phyloP scores from a whole-genome alignment of 2,113 vertebrate species.

The Ailuropoda melanoleuca region DNA sequence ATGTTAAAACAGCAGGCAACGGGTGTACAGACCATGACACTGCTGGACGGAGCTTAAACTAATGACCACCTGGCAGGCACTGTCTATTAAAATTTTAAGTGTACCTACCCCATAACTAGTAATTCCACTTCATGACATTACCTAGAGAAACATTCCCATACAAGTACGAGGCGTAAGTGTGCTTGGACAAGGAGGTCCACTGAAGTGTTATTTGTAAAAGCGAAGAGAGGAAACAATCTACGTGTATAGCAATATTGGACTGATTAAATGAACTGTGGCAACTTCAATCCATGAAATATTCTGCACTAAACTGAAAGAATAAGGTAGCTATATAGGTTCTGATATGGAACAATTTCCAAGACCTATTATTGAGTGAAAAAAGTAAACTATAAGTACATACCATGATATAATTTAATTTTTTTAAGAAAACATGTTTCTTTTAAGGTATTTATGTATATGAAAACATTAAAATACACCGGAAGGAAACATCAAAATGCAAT shows the following conservation, averaged over 20 bases:
- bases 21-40: accelerated
- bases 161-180: neutral
- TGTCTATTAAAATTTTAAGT: neutral
- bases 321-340: neutral
- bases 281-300: neutral
- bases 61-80: neutral
- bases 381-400: neutral
- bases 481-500: neutral
- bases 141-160: neutral
- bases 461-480: neutral
- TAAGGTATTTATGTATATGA: neutral
- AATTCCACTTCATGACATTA: neutral
- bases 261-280: neutral
- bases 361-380: neutral
- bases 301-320: neutral
- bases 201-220: neutral
- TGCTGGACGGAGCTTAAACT: neutral
- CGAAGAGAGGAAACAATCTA: neutral
- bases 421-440: neutral
- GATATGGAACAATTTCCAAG: neutral
- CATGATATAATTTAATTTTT: neutral
- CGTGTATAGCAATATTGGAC: neutral
- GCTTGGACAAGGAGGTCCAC: neutral
- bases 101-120: neutral
- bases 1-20: neutral